These are phyloP conservation scores for Troides oblongomaculatus DNA, from an alignment of 2,888 invertebrate genomes.

Conservation along the genomic window DNA sequence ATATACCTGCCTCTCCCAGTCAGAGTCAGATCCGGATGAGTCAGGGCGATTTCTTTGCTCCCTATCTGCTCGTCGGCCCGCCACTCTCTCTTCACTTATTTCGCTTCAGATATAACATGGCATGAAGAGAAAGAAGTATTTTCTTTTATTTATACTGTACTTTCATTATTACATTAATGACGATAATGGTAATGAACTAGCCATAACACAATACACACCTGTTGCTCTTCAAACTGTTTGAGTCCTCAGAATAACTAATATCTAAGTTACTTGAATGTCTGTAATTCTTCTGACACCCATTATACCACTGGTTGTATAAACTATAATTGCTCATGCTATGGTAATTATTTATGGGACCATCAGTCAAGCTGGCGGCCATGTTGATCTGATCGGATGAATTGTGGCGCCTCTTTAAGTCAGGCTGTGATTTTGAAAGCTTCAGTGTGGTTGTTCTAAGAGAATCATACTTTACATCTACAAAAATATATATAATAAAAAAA, in stretches of 20 bases:
- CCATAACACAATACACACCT: constrained; percentile 57
- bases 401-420: constrained; percentile 80
- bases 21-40: constrained; percentile 87
- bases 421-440: constrained; percentile 68
- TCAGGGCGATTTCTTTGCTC: constrained; percentile 76
- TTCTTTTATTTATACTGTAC: too few species aligned
- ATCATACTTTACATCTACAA: constrained; percentile 60
- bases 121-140: background rate
- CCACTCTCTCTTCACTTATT: constrained; percentile 84
- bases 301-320: constrained; percentile 65
- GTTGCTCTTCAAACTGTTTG: constrained; percentile 83
- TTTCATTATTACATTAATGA: too few species aligned
- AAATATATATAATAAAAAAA: background rate
- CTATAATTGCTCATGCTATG: constrained; percentile 65
- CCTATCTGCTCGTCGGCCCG: constrained; percentile 82
- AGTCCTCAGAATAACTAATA: constrained; percentile 83
- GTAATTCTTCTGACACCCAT: constrained; percentile 52
- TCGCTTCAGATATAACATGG: constrained; percentile 47
- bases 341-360: constrained; percentile 65
- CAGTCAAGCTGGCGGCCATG: constrained; percentile 46
- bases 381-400: constrained; percentile 70
- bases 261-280: constrained; percentile 71
- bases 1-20: constrained; percentile 83
- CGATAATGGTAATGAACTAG: too few species aligned
- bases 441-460: constrained; percentile 58